Conservation (phyloP, 2,888 invertebrate species). For the Eudasyphora cyanicolor region DNA sequence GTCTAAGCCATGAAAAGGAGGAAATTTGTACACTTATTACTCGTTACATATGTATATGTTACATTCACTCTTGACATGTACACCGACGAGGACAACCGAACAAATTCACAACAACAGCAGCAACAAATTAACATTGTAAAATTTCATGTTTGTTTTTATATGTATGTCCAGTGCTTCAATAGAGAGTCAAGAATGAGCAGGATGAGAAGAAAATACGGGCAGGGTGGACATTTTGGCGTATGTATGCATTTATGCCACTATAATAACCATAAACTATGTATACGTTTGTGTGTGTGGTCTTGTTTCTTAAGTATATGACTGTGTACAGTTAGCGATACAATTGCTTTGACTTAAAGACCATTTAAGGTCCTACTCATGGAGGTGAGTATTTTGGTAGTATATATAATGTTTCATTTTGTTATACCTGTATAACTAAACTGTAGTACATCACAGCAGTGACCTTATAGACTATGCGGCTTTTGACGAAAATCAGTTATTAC, state of each 20-base stretch:
- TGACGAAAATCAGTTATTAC: too few relatives aligned
- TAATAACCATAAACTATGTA: not conserved
- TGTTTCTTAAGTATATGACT: not conserved
- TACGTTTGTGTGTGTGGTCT: not conserved
- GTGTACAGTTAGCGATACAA: too few relatives aligned
- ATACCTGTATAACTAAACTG: too few relatives aligned
- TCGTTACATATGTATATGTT: slow-evolving; percentile 21
- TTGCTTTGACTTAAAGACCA: too few relatives aligned
- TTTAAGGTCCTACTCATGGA: too few relatives aligned
- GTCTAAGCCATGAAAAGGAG: slow-evolving; percentile 33
- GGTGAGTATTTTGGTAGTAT: too few relatives aligned
- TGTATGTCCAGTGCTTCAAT: not conserved
- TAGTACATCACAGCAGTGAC: too few relatives aligned
- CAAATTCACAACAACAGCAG: slow-evolving; percentile 21
- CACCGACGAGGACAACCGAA: too few relatives aligned
- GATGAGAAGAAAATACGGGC: too few relatives aligned
- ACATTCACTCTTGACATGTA: slow-evolving; percentile 14
- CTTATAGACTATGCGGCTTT: too few relatives aligned
- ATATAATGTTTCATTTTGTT: too few relatives aligned
- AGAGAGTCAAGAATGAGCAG: too few relatives aligned
- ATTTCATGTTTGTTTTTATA: slow-evolving; percentile 21
- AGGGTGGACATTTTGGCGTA: not conserved
- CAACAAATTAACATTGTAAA: slow-evolving; percentile 6
- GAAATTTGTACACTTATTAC: slow-evolving; percentile 41
- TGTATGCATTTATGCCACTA: not conserved